Conservation (phyloP, 1,140 invertebrate species). For the Drosophila eugracilis region DNA sequence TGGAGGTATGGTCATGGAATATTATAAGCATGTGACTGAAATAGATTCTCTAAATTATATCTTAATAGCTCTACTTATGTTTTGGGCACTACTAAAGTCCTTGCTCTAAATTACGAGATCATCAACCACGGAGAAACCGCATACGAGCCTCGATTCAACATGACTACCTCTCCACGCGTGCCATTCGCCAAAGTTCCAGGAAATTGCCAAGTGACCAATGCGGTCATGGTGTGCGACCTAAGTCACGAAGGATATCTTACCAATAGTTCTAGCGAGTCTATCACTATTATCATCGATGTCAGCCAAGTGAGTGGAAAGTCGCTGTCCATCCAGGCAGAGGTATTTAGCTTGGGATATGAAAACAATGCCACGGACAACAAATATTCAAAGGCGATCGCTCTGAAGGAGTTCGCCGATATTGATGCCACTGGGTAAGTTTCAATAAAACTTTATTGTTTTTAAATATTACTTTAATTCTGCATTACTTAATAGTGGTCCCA, state of each 20-base stretch:
- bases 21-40: no score
- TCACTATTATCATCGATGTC: slow-evolving; percentile 82
- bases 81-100: slow-evolving; percentile 78
- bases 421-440: slow-evolving; percentile 84
- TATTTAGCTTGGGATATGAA: slow-evolving; percentile 85
- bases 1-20: slow-evolving; percentile 37
- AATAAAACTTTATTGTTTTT: neutral
- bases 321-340: slow-evolving; percentile 70
- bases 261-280: slow-evolving; percentile 59
- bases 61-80: slow-evolving; percentile 71
- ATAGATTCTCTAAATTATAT: neutral
- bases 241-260: slow-evolving; percentile 66
- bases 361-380: slow-evolving; percentile 71
- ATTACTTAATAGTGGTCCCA: slow-evolving; percentile 51
- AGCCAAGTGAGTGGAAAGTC: slow-evolving; percentile 59
- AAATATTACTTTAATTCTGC: neutral
- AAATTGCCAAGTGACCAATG: slow-evolving; percentile 71
- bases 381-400: slow-evolving; percentile 68
- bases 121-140: slow-evolving; percentile 85
- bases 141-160: slow-evolving; percentile 82
- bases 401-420: slow-evolving; percentile 83
- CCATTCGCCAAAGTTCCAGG: slow-evolving; percentile 82
- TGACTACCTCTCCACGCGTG: slow-evolving; percentile 79
- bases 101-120: slow-evolving; percentile 78
- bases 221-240: slow-evolving; percentile 74